These are phyloP conservation scores for Heliconius sara DNA, from an alignment of 2,888 invertebrate genomes.

Conservation along the genomic window DNA sequence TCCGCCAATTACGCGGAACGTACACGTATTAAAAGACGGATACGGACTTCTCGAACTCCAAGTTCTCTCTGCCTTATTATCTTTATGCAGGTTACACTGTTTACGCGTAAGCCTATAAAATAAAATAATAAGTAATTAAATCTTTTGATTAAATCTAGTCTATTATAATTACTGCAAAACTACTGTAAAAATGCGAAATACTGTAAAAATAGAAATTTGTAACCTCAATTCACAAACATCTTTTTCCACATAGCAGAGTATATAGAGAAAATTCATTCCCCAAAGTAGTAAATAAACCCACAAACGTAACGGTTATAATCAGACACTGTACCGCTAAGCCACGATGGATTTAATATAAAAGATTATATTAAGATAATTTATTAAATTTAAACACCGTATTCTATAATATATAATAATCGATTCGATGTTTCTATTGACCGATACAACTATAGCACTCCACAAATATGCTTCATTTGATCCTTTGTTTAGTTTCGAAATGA, in stretches of 20 bases:
- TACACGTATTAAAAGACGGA: too few relatives aligned
- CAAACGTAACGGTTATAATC: not conserved
- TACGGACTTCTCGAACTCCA: too few relatives aligned
- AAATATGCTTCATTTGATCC: slow-evolving; percentile 15
- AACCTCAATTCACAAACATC: too few relatives aligned
- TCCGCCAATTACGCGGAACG: too few relatives aligned
- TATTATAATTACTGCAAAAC: too few relatives aligned
- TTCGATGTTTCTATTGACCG: not conserved
- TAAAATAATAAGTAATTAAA: too few relatives aligned
- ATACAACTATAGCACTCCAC: not conserved
- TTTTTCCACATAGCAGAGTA: not conserved
- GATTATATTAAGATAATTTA: not conserved
- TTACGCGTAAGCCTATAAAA: too few relatives aligned
- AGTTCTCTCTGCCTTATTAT: too few relatives aligned
- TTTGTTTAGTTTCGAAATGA: slow-evolving; percentile 12
- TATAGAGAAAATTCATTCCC: not conserved
- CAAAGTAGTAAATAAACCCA: not conserved
- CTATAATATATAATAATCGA: not conserved
- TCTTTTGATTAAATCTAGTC: too few relatives aligned
- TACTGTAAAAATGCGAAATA: too few relatives aligned
- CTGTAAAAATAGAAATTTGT: too few relatives aligned
- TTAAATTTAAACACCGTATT: not conserved
- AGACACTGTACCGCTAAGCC: not conserved
- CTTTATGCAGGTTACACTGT: too few relatives aligned
- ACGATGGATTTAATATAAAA: not conserved